Evolutionary conservation across 2,113 vertebrate species (phyloP).

Genomic region (Pagrus major): DNA sequence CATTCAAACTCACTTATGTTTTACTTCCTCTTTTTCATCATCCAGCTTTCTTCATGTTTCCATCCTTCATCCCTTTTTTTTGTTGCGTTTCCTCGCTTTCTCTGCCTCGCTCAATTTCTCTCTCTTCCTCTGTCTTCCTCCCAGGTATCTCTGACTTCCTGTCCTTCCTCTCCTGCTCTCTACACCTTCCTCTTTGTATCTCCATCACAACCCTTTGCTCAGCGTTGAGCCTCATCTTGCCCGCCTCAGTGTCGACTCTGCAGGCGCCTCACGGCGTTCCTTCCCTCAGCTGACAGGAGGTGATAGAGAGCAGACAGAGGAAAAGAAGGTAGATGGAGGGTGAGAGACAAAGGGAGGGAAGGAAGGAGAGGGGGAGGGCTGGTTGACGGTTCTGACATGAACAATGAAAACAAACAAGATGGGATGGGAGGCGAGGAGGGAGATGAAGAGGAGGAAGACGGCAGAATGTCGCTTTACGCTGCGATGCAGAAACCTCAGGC

Average conservation of each 20-base stretch:
- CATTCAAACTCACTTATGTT: too few species aligned
- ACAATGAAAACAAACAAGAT: slow-evolving; percentile 45
- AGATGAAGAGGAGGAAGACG: slow-evolving; percentile 9
- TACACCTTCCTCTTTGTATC: background rate
- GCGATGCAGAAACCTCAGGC: slow-evolving; percentile 15
- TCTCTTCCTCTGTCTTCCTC: background rate
- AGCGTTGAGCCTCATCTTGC: background rate
- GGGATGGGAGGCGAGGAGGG: slow-evolving; percentile 18
- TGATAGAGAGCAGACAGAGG: slow-evolving; percentile 27
- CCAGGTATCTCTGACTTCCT: background rate
- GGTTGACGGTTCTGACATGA: slow-evolving; percentile 30
- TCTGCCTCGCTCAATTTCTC: background rate
- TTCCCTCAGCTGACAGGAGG: slow-evolving; percentile 21
- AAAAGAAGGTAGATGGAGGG: background rate
- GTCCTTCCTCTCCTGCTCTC: background rate
- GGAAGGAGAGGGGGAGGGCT: too few species aligned
- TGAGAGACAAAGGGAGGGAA: background rate
- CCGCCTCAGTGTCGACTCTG: slow-evolving; percentile 8
- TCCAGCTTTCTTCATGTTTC: background rate
- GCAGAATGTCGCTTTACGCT: background rate
- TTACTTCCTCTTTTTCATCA: background rate
- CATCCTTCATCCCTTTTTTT: background rate
- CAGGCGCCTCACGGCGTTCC: background rate
- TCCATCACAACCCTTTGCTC: background rate
- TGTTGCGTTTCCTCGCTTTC: background rate